These are phyloP conservation scores for Chymomyza procnemis DNA, from an alignment of 2,888 invertebrate genomes.

Conservation along the genomic window DNA sequence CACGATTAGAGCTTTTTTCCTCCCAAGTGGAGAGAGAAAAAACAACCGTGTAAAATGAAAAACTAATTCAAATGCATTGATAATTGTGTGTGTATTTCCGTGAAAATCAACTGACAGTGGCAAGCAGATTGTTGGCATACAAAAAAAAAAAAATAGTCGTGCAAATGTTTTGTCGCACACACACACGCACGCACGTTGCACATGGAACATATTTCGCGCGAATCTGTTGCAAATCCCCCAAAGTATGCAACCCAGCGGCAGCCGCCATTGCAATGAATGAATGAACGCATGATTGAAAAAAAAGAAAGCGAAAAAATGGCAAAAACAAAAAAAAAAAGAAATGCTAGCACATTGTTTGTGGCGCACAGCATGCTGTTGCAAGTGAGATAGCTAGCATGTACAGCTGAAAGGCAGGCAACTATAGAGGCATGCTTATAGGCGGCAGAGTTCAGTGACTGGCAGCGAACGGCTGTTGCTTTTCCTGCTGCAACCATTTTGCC, in stretches of 20 bases:
- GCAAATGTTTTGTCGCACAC: neutral
- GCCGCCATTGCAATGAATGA: neutral
- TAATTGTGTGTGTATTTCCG: neutral
- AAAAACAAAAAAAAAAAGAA: neutral
- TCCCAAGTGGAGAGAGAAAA: too few species aligned
- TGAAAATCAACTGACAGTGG: neutral
- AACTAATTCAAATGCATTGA: neutral
- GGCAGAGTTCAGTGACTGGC: slow-evolving; percentile 60
- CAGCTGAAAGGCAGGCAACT: neutral
- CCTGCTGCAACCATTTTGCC: slow-evolving; percentile 20
- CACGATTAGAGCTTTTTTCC: neutral
- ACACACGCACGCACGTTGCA: neutral
- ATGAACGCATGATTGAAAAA: slow-evolving; percentile 65
- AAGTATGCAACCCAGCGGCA: slow-evolving; percentile 45
- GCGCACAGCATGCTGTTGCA: slow-evolving; percentile 5
- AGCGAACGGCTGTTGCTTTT: slow-evolving; percentile 47
- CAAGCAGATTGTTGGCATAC: neutral
- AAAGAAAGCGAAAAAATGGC: slow-evolving; percentile 39
- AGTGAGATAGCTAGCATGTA: slow-evolving; percentile 23
- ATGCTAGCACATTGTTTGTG: slow-evolving; percentile 29
- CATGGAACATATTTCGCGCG: slow-evolving; percentile 28
- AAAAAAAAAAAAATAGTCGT: neutral
- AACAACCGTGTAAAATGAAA: neutral
- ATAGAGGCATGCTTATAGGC: slow-evolving; percentile 48
- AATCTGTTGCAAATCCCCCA: slow-evolving; percentile 66